Base-by-base conservation (phyloP, 2,888 invertebrate genomes). In the Pimpla rufipes region DNA sequence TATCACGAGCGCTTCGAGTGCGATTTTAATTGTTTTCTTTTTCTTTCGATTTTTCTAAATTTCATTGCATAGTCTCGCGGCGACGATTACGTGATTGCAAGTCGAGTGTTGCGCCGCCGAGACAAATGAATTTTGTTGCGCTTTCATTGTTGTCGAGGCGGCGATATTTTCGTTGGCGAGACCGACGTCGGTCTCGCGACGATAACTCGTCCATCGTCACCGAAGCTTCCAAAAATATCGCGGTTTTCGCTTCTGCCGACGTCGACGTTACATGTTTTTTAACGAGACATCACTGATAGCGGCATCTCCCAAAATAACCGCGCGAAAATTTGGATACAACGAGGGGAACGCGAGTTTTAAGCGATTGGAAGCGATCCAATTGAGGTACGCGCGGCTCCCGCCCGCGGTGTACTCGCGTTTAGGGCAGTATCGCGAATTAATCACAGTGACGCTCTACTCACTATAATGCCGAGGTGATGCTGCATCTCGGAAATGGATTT, bases 391-490 rank as follows among this genome's bases (percentile, higher is more conserved):
- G 79, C 57, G 57, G 79, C 37, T 57, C 76, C n/a, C 66, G 37
- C 70, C 67, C 79, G 40, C 79, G 79, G 62, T 73, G 66, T 45
- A 45, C 45, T 42, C 45, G 42, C 57, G 45, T 42, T 78, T 62
- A 11, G 55, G 55, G 50, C 40, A 40, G 66, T 81, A 57, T 75
- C 64, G 37, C 70, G 29, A 57, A 78, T 82, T 59, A 59, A 68
- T 45, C 29, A 68, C 59, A 21, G 3, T 40, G 55, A 55, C 18
- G 50, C 35, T 74, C 87, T 87, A 91, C 93, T 93, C 92, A 95
- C 96, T 97, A 99, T 97, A 93, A 96, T 95, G 87, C 97, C 93
- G 91, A 99, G 95, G 93, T 98, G 97, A 13, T 98, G 96, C 91
- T 97, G 97, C 92, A 99, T 96, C 89, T 98, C 96, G 87, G 95